These are phyloP conservation scores for Probosciger aterrimus DNA, from an alignment of 2,113 vertebrate species.

Conservation along the genomic window DNA sequence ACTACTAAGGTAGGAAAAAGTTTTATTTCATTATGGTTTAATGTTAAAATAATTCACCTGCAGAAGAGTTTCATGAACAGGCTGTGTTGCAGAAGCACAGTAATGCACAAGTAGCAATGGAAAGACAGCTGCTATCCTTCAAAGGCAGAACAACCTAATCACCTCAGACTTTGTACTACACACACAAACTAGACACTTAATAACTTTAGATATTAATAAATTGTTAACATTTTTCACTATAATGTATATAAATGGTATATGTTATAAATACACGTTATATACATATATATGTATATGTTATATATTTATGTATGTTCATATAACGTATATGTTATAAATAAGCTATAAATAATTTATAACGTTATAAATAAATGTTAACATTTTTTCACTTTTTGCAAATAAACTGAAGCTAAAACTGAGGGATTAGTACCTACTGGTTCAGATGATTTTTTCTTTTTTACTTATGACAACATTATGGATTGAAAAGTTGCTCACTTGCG, in stretches of 20 bases:
- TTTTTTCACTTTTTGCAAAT: neutral
- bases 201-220: neutral
- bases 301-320: neutral
- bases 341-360: neutral
- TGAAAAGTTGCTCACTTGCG: neutral
- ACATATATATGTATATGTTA: neutral
- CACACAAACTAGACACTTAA: neutral
- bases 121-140: neutral
- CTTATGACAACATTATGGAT: neutral
- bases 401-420: neutral
- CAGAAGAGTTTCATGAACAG: neutral
- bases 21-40: neutral
- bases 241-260: neutral
- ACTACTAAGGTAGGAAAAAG: conserved; percentile 82
- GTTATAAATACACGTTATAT: neutral
- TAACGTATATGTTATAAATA: neutral
- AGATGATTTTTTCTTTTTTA: neutral
- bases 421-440: neutral
- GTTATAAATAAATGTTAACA: neutral
- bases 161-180: neutral
- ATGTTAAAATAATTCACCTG: neutral
- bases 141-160: neutral
- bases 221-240: neutral
- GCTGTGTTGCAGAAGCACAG: neutral
- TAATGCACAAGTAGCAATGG: neutral